These are phyloP conservation scores for Sisyra nigra DNA, from an alignment of 2,888 invertebrate genomes.

Conservation along the genomic window DNA sequence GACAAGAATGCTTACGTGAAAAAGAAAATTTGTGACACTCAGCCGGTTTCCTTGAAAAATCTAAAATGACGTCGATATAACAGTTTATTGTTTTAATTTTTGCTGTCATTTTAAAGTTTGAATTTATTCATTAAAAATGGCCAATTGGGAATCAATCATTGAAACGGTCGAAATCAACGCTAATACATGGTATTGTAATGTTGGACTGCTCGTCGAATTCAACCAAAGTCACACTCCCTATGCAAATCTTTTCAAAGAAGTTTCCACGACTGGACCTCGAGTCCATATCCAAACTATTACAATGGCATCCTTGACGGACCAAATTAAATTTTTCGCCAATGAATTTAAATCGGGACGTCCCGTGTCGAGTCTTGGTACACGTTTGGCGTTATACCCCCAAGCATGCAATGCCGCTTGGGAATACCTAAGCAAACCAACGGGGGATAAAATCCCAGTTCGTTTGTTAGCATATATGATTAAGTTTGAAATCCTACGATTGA, in stretches of 20 bases:
- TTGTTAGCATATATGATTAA: conserved; percentile 5
- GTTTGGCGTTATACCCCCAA: background rate
- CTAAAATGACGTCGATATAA: background rate
- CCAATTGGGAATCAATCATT: background rate
- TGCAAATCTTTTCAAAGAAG: background rate
- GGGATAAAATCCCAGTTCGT: background rate
- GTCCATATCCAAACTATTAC: background rate
- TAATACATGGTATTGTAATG: background rate
- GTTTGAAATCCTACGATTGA: conserved; percentile 6
- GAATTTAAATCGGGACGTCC: background rate
- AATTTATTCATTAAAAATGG: background rate
- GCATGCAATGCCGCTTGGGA: background rate
- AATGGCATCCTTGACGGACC: background rate
- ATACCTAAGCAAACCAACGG: background rate
- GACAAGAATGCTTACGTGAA: too few species aligned
- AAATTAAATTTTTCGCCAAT: background rate
- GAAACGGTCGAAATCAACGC: background rate
- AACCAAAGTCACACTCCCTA: background rate
- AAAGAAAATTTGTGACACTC: too few species aligned
- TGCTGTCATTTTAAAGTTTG: too few species aligned
- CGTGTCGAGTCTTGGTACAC: background rate
- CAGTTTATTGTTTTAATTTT: background rate
- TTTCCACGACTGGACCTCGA: background rate
- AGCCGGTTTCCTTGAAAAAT: background rate
- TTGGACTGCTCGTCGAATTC: background rate